Conservation (phyloP, 1,140 invertebrate genomes). For the Micrasema longulum region DNA sequence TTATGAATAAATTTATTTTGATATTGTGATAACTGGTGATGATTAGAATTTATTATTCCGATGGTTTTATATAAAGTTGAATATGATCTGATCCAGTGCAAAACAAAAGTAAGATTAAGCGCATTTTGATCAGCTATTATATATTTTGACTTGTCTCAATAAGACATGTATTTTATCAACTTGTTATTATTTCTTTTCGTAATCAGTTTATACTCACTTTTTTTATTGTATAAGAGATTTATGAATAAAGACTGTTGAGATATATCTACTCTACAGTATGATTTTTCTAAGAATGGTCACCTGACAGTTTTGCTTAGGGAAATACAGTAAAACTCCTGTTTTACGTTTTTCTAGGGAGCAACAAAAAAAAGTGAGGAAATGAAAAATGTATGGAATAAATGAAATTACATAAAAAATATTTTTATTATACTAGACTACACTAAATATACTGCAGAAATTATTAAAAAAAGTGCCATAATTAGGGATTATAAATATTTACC, state of each 20-base stretch:
- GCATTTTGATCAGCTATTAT: constrained; percentile 34
- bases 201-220: constrained; percentile 12
- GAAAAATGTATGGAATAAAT: no score
- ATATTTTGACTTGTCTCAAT: constrained; percentile 27
- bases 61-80: constrained; percentile 18
- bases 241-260: constrained; percentile 29
- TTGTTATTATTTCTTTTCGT: constrained; percentile 16
- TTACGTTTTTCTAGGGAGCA: neutral
- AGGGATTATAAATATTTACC: no score
- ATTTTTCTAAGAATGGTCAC: no score
- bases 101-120: constrained; percentile 10
- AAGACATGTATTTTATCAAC: constrained; percentile 23
- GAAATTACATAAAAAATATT: no score
- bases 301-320: neutral
- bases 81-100: constrained; percentile 24
- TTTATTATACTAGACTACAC: neutral
- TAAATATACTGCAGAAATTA: no score
- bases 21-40: constrained; percentile 42
- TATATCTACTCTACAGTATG: constrained; percentile 13
- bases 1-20: constrained; percentile 45
- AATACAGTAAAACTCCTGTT: neutral
- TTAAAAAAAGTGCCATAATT: no score
- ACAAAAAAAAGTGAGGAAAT: neutral
- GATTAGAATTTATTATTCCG: constrained; percentile 39
- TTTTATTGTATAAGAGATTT: constrained; percentile 30